A percentile compares a stretch with the other conserved stretches of the same genome.
These are phyloP conservation scores for Morone saxatilis DNA, from an alignment of 2,113 vertebrate genomes.

Conservation along the genomic window DNA sequence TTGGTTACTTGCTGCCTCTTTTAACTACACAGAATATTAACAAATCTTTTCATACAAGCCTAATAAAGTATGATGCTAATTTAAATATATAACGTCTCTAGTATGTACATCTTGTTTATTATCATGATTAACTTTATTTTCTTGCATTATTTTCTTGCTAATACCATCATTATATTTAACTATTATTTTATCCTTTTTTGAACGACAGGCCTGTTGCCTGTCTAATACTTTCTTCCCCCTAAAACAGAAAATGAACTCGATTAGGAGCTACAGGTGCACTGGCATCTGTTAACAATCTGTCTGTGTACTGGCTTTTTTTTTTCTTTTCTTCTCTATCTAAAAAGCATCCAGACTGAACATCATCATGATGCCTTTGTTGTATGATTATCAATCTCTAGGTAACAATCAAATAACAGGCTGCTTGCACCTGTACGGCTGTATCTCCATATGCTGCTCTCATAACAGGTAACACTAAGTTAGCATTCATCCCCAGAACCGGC, in stretches of 20 bases:
- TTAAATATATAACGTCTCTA: neutral
- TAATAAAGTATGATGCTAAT: neutral
- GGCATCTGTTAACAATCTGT: slow-evolving; percentile 83
- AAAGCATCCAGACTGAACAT: slow-evolving; percentile 64
- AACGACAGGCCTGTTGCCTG: slow-evolving; percentile 38
- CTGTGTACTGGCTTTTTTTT: slow-evolving; percentile 41
- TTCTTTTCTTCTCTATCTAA: slow-evolving; percentile 41
- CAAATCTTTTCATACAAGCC: neutral
- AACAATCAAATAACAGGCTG: slow-evolving; percentile 78
- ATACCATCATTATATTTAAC: slow-evolving; percentile 40
- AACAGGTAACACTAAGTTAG: slow-evolving; percentile 64
- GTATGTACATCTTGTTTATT: neutral
- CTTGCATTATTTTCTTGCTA: neutral
- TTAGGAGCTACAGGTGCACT: slow-evolving; percentile 80
- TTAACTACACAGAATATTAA: neutral
- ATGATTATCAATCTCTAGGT: slow-evolving; percentile 81
- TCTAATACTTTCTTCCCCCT: slow-evolving; percentile 32
- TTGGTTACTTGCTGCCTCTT: neutral
- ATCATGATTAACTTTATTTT: neutral
- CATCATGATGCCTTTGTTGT: slow-evolving; percentile 59
- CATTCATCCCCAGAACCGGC: slow-evolving; percentile 58
- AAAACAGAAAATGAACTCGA: slow-evolving; percentile 53
- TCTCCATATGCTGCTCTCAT: slow-evolving; percentile 73
- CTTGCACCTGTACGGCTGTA: slow-evolving; percentile 66
- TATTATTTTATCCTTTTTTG: slow-evolving; percentile 22